A percentile compares a stretch with the other conserved stretches of the same genome.
Conservation (phyloP, 2,113 vertebrate species). For the Globicephala melas region DNA sequence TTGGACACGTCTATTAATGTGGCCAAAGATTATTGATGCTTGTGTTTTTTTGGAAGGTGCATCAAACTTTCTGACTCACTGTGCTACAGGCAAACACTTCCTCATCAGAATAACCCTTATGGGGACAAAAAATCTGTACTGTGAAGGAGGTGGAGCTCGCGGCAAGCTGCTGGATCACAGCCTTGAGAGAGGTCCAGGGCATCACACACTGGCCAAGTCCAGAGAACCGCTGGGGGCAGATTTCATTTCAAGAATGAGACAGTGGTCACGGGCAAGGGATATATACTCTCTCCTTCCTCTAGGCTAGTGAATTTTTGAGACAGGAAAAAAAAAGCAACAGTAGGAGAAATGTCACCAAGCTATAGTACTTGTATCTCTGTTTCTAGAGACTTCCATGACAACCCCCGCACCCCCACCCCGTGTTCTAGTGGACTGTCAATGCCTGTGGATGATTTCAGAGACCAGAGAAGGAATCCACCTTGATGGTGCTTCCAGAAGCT, state of each 20-base stretch:
- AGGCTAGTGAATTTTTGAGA: neutral
- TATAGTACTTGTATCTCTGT: neutral
- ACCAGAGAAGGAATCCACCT: neutral
- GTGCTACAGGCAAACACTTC: constrained; percentile 51
- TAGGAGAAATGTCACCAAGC: neutral
- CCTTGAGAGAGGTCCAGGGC: neutral
- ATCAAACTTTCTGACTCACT: constrained; percentile 74
- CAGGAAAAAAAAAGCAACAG: neutral
- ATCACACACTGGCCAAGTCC: neutral
- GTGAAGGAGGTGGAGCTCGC: neutral
- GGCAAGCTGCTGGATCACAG: neutral
- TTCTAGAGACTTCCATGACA: constrained; percentile 11
- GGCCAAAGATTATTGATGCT: constrained; percentile 69
- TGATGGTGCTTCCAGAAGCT: neutral
- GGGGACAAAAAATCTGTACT: constrained; percentile 41
- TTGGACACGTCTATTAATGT: constrained; percentile 73
- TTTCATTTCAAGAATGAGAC: neutral
- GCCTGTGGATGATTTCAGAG: neutral
- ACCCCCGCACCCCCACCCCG: too few relatives aligned
- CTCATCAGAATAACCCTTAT: constrained; percentile 64
- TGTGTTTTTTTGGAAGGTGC: constrained; percentile 40
- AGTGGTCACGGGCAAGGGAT: neutral
- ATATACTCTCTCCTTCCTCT: neutral
- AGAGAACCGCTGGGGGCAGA: neutral
- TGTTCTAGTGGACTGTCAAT: neutral